Percentiles rank a stretch among this genome's conserved stretches.
phyloP scores from a whole-genome alignment of 1,140 invertebrate genomes.

The Paralvinella palmiformis region DNA sequence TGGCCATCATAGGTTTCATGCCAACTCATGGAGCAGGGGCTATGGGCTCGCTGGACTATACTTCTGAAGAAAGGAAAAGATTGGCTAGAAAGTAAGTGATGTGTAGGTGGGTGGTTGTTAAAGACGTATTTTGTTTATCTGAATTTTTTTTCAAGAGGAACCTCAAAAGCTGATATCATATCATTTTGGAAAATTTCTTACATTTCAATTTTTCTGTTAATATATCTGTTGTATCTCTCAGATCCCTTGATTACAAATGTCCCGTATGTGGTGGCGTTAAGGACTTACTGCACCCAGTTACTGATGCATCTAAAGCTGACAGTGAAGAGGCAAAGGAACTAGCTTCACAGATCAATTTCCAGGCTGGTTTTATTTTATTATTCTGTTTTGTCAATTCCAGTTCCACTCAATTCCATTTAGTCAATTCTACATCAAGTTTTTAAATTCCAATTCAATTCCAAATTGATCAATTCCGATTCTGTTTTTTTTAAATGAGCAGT shows the following conservation, averaged over 20 bases:
- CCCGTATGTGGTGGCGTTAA: conserved; percentile 40
- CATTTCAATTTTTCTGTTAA: background rate
- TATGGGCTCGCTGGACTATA: conserved; percentile 84
- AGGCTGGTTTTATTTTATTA: too few relatives aligned
- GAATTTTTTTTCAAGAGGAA: background rate
- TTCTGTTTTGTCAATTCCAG: too few relatives aligned
- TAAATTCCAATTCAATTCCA: too few relatives aligned
- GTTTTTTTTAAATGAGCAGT: too few relatives aligned
- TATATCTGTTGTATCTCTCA: conserved; percentile 17
- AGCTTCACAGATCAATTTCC: conserved; percentile 45
- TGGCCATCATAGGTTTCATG: conserved; percentile 90
- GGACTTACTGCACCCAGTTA: conserved; percentile 37
- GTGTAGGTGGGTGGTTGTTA: background rate
- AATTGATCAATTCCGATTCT: too few relatives aligned
- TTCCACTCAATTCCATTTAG: too few relatives aligned
- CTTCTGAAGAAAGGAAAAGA: conserved; percentile 69
- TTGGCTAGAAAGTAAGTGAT: conserved; percentile 67
- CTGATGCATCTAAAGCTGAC: conserved; percentile 38
- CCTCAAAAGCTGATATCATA: background rate
- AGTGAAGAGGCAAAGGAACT: conserved; percentile 44
- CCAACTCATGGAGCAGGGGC: conserved; percentile 78
- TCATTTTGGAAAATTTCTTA: background rate
- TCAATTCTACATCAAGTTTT: too few relatives aligned
- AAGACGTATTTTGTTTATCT: background rate
- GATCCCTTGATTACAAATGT: conserved; percentile 44